Evolutionary conservation across 1,140 invertebrate species (phyloP).

Genomic region (Papilio polyxenes): DNA sequence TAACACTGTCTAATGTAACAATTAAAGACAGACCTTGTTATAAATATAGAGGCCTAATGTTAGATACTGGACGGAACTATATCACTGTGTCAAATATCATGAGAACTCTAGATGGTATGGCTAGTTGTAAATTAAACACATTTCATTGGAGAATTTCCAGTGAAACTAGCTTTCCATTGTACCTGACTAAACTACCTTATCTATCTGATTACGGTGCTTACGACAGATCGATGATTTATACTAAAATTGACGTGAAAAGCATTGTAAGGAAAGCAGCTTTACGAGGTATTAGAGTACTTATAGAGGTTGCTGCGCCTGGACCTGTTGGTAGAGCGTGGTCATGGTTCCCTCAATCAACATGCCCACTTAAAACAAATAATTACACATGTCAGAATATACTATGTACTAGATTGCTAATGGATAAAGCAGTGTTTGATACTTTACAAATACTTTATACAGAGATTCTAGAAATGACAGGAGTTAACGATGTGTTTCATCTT

Average conservation of each 20-base stretch:
- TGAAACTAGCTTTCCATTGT: conserved; percentile 89
- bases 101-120: conserved; percentile 87
- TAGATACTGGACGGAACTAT: conserved; percentile 89
- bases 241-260: conserved; percentile 83
- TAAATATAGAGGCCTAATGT: conserved; percentile 86
- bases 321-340: conserved; percentile 87
- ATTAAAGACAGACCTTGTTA: conserved; percentile 83
- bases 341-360: conserved; percentile 86
- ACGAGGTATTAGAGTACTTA: conserved; percentile 85
- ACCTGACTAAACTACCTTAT: conserved; percentile 83
- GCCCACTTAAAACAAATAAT: conserved; percentile 84
- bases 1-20: conserved; percentile 80
- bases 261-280: conserved; percentile 84
- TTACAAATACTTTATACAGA: conserved; percentile 82
- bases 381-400: conserved; percentile 84
- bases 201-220: conserved; percentile 88
- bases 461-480: conserved; percentile 81
- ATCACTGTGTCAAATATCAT: conserved; percentile 85
- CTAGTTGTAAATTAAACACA: conserved; percentile 89
- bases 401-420: conserved; percentile 85
- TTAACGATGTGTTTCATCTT: conserved; percentile 84
- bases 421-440: conserved; percentile 82
- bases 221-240: conserved; percentile 84
- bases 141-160: conserved; percentile 93
- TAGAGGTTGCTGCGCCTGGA: conserved; percentile 89